Conservation (phyloP, 2,113 vertebrate species). For the Semnornis frantzii region DNA sequence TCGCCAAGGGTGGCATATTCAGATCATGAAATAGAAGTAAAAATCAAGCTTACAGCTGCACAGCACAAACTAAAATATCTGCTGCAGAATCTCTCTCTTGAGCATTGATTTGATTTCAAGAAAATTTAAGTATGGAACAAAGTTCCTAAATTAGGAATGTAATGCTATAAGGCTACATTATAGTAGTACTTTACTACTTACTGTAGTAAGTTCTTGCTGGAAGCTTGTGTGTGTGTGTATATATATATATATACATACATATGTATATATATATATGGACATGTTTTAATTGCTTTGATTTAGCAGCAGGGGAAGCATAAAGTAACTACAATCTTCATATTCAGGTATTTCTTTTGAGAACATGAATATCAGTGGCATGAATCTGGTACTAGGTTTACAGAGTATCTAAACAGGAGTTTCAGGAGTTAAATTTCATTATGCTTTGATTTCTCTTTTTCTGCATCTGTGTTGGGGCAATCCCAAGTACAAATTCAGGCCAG, state of each 20-base stretch:
- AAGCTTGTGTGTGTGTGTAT: no score
- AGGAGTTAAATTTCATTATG: neutral
- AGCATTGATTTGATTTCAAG: neutral
- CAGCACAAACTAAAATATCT: neutral
- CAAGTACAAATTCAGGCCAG: no score
- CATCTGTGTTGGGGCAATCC: no score
- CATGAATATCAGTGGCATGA: neutral
- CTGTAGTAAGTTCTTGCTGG: neutral
- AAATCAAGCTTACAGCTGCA: neutral
- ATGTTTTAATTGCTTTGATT: neutral
- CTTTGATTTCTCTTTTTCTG: neutral
- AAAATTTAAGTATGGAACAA: neutral
- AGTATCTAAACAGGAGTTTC: neutral
- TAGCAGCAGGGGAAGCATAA: neutral
- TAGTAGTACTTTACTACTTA: no score
- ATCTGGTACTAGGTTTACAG: neutral
- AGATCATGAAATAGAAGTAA: neutral
- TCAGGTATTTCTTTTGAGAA: neutral
- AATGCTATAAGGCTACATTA: neutral
- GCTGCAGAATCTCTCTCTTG: neutral
- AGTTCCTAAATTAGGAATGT: neutral
- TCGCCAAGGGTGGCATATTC: neutral
- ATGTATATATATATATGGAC: neutral
- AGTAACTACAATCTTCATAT: neutral
- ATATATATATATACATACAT: no score